Evolutionary conservation across 2,888 invertebrate species (phyloP).

Genomic region (Hyposoter dolosus): DNA sequence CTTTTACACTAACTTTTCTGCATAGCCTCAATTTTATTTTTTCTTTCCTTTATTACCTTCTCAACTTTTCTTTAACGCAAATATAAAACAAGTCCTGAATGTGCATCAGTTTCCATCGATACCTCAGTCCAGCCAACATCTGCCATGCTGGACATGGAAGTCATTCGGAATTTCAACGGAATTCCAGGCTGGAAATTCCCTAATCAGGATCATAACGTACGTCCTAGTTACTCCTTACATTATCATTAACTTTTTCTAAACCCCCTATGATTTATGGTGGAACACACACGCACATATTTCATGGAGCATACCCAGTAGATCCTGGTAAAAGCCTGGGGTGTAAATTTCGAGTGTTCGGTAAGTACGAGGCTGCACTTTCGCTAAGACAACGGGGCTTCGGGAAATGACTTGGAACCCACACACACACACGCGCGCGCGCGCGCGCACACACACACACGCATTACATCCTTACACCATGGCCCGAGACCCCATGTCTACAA

Average conservation of each 20-base stretch:
- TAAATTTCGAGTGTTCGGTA: constrained; percentile 59
- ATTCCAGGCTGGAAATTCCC: constrained; percentile 10
- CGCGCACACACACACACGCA: constrained; percentile 26
- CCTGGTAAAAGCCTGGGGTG: constrained; percentile 50
- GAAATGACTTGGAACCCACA: constrained; percentile 26
- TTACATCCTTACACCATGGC: constrained; percentile 15
- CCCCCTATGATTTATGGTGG: constrained; percentile 11
- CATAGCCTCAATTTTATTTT: not conserved
- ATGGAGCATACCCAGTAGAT: constrained; percentile 50
- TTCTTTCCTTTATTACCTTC: not conserved
- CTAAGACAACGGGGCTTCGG: constrained; percentile 54
- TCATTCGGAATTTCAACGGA: not conserved
- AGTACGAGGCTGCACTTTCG: constrained; percentile 56
- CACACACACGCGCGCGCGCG: no score
- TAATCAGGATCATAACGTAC: constrained; percentile 3
- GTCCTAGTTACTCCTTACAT: not conserved
- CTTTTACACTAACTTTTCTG: constrained; percentile 21
- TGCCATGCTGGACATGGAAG: not conserved
- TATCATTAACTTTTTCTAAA: constrained; percentile 33
- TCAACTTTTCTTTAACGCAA: not conserved
- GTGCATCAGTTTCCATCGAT: not conserved
- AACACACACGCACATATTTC: constrained; percentile 36
- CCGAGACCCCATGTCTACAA: constrained; percentile 33
- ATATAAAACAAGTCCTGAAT: not conserved
- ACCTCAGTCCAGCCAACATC: not conserved